phyloP scores from a whole-genome alignment of 2,797 vertebrate species.

The Phoebastria nigripes region DNA sequence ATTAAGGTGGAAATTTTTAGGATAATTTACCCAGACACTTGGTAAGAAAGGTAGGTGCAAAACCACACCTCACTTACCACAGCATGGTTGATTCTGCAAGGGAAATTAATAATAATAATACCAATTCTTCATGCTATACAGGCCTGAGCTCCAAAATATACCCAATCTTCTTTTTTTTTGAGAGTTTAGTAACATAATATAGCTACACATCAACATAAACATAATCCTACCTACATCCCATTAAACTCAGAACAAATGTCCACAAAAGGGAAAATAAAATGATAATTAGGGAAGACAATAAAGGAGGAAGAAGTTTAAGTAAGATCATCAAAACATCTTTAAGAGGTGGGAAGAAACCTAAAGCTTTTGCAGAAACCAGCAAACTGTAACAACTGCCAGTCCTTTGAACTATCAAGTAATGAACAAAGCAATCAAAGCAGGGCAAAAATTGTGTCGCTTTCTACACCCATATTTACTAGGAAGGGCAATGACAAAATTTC shows the following conservation, averaged over 20 bases:
- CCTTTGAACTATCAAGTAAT: not conserved
- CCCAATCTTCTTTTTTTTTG: not conserved
- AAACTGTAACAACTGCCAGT: not conserved
- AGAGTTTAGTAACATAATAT: not conserved
- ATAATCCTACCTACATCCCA: not conserved
- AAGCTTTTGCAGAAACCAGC: not conserved
- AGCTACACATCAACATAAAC: not conserved
- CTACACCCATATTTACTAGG: not conserved
- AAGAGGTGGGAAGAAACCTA: not conserved
- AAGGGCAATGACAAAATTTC: not conserved
- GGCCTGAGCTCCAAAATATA: not conserved
- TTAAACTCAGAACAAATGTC: not conserved
- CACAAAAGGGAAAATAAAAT: not conserved
- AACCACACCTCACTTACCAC: not conserved
- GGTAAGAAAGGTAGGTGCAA: not conserved
- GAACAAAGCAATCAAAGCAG: not conserved
- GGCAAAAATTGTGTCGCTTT: not conserved
- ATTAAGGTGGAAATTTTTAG: not conserved
- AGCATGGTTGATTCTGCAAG: not conserved
- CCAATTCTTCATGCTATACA: not conserved
- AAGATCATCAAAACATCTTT: not conserved
- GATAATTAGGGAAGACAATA: not conserved
- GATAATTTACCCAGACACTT: not conserved
- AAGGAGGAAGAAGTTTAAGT: not conserved
- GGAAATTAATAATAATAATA: not conserved